phyloP scores from a whole-genome alignment of 30 jellyfish, hydroid and myxozoan species.

The Clytia hemisphaerica region DNA sequence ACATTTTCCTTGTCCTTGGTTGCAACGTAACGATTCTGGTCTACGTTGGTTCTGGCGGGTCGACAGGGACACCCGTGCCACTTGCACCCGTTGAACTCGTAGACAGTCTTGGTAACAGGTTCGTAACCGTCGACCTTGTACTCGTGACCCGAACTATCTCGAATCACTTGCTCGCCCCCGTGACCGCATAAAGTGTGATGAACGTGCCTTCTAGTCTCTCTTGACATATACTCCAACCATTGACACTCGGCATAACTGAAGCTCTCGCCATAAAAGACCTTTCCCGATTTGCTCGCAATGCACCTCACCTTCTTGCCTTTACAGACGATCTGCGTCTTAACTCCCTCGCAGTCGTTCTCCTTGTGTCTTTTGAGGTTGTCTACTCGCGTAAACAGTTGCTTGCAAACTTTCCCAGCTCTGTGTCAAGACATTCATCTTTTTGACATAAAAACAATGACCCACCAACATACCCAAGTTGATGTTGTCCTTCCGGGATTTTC shows the following conservation, averaged over 20 bases:
- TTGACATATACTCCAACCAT: slow-evolving; percentile 13
- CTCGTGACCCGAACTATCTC: neutral
- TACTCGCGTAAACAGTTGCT: neutral
- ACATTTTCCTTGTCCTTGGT: neutral
- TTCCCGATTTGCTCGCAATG: neutral
- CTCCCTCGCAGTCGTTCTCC: slow-evolving; percentile 16
- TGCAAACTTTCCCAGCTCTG: slow-evolving; percentile 2
- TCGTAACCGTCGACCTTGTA: slow-evolving; percentile 10
- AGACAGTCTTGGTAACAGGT: slow-evolving; percentile 21
- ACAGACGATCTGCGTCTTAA: slow-evolving; percentile 12
- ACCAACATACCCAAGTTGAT: neutral
- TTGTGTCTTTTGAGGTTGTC: neutral
- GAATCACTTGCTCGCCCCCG: slow-evolving; percentile 11
- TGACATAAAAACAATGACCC: slow-evolving; percentile 1
- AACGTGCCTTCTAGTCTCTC: slow-evolving; percentile 4
- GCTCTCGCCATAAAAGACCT: neutral
- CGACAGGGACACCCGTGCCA: slow-evolving; percentile 44
- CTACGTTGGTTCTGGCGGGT: neutral
- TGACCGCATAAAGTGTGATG: slow-evolving; percentile 13
- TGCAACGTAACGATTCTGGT: neutral
- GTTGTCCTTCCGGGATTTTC: neutral
- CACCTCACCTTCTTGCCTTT: slow-evolving; percentile 2
- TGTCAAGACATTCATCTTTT: neutral
- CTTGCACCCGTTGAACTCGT: slow-evolving; percentile 28
- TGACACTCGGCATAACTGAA: slow-evolving; percentile 13